Base-by-base conservation (phyloP, 2,113 vertebrate genomes). In the Brienomyrus longianalis region DNA sequence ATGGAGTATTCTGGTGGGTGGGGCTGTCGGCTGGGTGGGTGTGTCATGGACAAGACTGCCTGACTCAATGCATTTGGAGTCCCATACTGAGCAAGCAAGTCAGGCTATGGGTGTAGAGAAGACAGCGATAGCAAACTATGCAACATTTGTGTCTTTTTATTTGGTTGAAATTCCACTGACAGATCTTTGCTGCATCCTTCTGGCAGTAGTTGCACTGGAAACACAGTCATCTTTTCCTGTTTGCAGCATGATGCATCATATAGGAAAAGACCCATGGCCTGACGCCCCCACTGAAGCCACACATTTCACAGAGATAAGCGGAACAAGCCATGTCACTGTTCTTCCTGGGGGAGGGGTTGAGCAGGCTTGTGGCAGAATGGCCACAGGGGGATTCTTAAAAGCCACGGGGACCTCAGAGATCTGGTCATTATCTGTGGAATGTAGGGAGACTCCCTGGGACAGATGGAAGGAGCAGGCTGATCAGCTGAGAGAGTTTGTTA, bases 401-500 rank as follows among this genome's bases (percentile, higher is more conserved):
- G 83, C 83, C 3, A 43, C 59, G 51, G 27, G n/a, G 87, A 54
- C 21, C 56, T 62, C 86, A 23, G 54, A 62, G 56, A 62, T 21
- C 54, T 74, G 45, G 88, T n/a, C 45, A 17, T 77, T 74, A 74
- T 74, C 88, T 48, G 62, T 74, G 43, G 62, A 88, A 77, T 88
- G 23, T 62, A 47, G 62, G 62, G 62, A 88, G 59, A 48, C 35
- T 54, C 54, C 51, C 54, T 48, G 62, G 62, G 62, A 70, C 62
- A 70, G 87, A 88, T 88, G 87, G 43, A 62, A 88, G 66, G 47
- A 70, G 9, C 39, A 88, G 87, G 59, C 59, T 62, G 66, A 77
- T 88, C 62, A 88, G 62, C 88, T 74, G 88, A 23, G 45, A 74
- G 23, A 17, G 27, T 15, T n/a, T 54, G 11, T 39, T 43, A 54